phyloP scores from a whole-genome alignment of 2,113 vertebrate genomes.

The Heterotis niloticus region DNA sequence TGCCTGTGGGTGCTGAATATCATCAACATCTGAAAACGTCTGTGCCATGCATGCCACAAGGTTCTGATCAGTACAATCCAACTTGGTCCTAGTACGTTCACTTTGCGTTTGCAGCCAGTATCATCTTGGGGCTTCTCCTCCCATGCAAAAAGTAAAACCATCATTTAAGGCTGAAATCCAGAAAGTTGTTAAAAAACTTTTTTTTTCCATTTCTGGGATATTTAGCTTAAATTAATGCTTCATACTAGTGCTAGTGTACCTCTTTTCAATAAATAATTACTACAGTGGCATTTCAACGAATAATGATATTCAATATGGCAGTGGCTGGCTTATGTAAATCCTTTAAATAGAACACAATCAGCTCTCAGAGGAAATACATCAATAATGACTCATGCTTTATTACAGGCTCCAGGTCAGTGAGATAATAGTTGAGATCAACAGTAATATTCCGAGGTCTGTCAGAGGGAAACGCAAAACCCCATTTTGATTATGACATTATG shows the following conservation, averaged over 20 bases:
- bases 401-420: constrained; percentile 28
- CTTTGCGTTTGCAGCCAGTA: no score
- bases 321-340: constrained; percentile 10
- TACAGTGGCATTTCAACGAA: neutral
- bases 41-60: neutral
- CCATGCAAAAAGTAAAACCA: neutral
- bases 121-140: no score
- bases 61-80: neutral
- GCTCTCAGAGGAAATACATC: constrained; percentile 23
- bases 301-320: neutral
- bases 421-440: constrained; percentile 40
- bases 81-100: no score
- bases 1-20: neutral
- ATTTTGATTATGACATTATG: constrained; percentile 23
- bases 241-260: neutral
- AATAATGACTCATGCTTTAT: constrained; percentile 32
- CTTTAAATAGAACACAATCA: constrained; percentile 37
- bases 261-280: constrained; percentile 4
- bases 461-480: constrained; percentile 32
- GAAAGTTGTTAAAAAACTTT: neutral
- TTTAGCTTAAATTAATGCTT: constrained; percentile 6
- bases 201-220: neutral
- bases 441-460: constrained; percentile 38
- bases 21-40: neutral
- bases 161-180: neutral